Percentiles rank a stretch among this genome's conserved stretches.
phyloP scores from a whole-genome alignment of 2,797 vertebrate species.

The Synaphobranchus kaupii region DNA sequence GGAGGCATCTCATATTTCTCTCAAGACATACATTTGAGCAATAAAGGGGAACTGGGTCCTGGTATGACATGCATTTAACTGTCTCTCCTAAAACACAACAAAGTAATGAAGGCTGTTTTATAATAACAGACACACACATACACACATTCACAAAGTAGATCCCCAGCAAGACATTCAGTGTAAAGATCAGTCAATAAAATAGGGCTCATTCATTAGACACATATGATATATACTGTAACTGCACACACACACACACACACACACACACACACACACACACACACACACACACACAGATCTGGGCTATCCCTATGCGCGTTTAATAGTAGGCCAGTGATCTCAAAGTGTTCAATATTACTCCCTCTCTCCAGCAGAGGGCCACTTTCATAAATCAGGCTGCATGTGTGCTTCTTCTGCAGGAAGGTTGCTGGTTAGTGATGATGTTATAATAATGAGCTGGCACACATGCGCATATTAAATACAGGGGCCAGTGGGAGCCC shows the following conservation, averaged over 20 bases:
- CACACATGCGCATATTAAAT: not conserved
- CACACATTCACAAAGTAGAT: not conserved
- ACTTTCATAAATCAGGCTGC: not conserved
- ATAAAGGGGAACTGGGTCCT: not conserved
- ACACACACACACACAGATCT: not conserved
- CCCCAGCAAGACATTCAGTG: not conserved
- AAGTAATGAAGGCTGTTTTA: not conserved
- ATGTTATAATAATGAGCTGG: not conserved
- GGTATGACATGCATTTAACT: not conserved
- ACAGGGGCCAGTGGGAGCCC: not conserved
- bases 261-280: not conserved
- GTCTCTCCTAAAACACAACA: not conserved
- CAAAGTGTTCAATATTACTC: not conserved
- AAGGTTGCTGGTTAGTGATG: not conserved
- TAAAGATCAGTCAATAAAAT: not conserved
- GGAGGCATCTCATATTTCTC: constrained; percentile 23
- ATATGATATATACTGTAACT: not conserved
- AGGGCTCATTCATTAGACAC: not conserved
- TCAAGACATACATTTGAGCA: not conserved
- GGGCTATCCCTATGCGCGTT: not conserved
- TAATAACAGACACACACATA: not conserved
- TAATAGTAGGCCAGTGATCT: not conserved
- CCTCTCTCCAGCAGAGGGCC: constrained; percentile 1
- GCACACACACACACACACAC: not conserved
- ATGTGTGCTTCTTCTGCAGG: not conserved